Conservation (phyloP, 2,888 invertebrate species). For the Aromia moschata region DNA sequence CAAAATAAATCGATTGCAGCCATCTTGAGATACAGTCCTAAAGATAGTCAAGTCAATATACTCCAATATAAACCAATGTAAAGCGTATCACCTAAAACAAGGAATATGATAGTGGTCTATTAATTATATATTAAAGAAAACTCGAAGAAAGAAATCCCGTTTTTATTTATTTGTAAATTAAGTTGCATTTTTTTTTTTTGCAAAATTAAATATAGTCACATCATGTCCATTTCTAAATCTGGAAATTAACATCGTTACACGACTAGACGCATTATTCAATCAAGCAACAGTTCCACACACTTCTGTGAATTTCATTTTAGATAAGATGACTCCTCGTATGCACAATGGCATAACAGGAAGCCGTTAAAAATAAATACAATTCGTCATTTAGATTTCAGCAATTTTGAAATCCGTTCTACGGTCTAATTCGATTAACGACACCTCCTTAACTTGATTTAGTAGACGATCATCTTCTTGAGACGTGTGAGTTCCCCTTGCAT, state of each 20-base stretch:
- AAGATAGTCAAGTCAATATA: too few species aligned
- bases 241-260: not conserved
- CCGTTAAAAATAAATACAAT: not conserved
- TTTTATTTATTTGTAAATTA: too few species aligned
- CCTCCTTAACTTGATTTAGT: slow-evolving; percentile 1
- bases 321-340: not conserved
- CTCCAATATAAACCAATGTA: too few species aligned
- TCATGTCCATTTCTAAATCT: not conserved
- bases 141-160: too few species aligned
- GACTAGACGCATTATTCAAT: slow-evolving; percentile 3
- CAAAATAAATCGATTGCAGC: too few species aligned
- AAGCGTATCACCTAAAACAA: too few species aligned
- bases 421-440: slow-evolving; percentile 7
- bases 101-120: too few species aligned
- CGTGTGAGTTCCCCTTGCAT: slow-evolving; percentile 29
- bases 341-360: not conserved
- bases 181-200: too few species aligned
- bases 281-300: not conserved
- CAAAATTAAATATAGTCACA: not conserved
- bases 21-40: too few species aligned
- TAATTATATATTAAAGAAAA: too few species aligned
- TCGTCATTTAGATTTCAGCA: slow-evolving; percentile 6
- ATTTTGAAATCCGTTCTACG: slow-evolving; percentile 11
- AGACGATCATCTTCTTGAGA: slow-evolving; percentile 14
- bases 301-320: not conserved